A percentile compares a stretch with the other conserved stretches of the same genome.
These are phyloP conservation scores for Galago senegalensis DNA, from an alignment of 2,797 vertebrate genomes.

Conservation along the genomic window DNA sequence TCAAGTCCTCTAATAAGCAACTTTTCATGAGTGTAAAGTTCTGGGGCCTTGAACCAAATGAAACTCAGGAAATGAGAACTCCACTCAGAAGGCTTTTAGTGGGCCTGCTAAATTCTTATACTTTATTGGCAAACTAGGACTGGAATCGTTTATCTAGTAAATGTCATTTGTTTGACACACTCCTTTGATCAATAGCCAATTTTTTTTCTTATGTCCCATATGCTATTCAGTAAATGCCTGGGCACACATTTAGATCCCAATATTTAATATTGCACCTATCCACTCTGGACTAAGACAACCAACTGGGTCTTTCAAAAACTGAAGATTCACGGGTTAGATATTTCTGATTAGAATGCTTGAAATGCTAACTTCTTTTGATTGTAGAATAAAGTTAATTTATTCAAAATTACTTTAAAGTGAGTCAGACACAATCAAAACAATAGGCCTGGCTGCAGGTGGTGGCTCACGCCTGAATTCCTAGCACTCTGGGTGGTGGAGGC, in stretches of 20 bases:
- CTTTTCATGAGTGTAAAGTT: neutral
- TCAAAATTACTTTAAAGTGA: conserved; percentile 25
- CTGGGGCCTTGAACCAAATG: neutral
- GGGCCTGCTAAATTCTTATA: neutral
- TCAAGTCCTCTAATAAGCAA: neutral
- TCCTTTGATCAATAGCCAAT: neutral
- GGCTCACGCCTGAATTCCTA: too few relatives aligned
- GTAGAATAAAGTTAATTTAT: neutral
- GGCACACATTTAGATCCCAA: neutral
- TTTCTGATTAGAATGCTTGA: neutral
- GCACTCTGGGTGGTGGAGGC: too few relatives aligned
- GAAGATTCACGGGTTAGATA: neutral
- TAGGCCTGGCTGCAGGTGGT: too few relatives aligned
- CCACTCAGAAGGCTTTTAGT: neutral
- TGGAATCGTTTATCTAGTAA: neutral
- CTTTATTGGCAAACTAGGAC: neutral
- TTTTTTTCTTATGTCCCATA: neutral
- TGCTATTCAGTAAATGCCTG: neutral
- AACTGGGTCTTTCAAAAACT: neutral
- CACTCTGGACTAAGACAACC: neutral
- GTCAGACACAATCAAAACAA: neutral
- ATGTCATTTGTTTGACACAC: neutral
- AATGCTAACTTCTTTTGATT: neutral
- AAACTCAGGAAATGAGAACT: neutral
- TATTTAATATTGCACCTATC: neutral